These are phyloP conservation scores for Rotaria sp. DNA, from an alignment of 2,888 invertebrate species.

Conservation along the genomic window DNA sequence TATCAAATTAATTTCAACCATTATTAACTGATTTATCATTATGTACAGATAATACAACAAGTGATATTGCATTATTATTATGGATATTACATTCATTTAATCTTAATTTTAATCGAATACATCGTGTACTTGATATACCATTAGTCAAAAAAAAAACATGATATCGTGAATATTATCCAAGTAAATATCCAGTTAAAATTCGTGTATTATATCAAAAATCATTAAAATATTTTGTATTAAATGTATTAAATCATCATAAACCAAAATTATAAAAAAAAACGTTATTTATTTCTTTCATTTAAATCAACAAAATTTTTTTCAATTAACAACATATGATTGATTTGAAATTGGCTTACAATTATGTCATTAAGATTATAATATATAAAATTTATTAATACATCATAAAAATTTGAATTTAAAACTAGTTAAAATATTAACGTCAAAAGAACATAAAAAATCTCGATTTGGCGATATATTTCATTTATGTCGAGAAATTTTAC, in stretches of 20 bases:
- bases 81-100: conserved; percentile 98
- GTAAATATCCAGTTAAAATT: conserved; percentile 81
- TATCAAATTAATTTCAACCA: conserved; percentile 81
- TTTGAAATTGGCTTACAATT: conserved; percentile 52
- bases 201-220: conserved; percentile 97
- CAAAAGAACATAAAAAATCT: conserved; percentile 97
- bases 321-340: conserved; percentile 76
- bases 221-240: conserved; percentile 92
- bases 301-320: conserved; percentile 99
- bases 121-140: conserved; percentile 91
- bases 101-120: conserved; percentile 80
- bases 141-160: conserved; percentile 97
- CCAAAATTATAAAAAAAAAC: conserved; percentile 97
- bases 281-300: conserved; percentile 94
- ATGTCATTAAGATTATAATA: conserved; percentile 97
- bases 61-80: conserved; percentile 78
- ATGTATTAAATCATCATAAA: conserved; percentile 88
- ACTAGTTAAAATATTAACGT: conserved; percentile 96
- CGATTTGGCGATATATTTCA: conserved; percentile 77
- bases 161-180: conserved; percentile 61
- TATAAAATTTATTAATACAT: conserved; percentile 85
- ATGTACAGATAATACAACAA: conserved; percentile 96
- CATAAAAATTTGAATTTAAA: conserved; percentile 97
- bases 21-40: conserved; percentile 87
- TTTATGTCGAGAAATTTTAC: conserved; percentile 91